Evolutionary conservation across 2,888 invertebrate genomes (phyloP).

Genomic region (Diaphora mendica): DNA sequence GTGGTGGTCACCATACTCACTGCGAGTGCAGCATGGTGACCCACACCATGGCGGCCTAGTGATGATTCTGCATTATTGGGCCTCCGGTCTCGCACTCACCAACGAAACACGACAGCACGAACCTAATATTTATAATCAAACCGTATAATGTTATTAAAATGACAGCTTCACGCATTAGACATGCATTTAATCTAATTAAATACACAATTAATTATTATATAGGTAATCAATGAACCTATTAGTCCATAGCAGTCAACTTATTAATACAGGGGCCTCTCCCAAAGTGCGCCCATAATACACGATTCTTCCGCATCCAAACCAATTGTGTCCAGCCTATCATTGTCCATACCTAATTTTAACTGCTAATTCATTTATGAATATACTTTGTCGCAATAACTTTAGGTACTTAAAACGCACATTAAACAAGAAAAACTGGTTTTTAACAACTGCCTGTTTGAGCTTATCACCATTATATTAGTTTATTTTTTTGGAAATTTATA

Average conservation of each 20-base stretch:
- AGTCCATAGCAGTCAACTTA: not conserved
- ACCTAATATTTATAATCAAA: too few species aligned
- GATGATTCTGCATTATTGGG: too few species aligned
- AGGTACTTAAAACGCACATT: conserved; percentile 3
- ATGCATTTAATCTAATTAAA: not conserved
- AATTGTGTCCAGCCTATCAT: not conserved
- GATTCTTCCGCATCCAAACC: not conserved
- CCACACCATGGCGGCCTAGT: too few species aligned
- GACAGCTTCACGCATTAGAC: not conserved
- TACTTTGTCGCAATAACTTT: conserved; percentile 10
- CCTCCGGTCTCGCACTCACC: too few species aligned
- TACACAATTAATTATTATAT: not conserved
- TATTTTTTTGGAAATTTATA: not conserved
- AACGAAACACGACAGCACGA: too few species aligned
- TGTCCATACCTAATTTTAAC: conserved; percentile 1
- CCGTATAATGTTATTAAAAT: not conserved
- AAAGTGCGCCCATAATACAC: not conserved
- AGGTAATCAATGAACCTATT: not conserved
- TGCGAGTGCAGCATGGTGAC: too few species aligned
- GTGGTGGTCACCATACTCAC: too few species aligned
- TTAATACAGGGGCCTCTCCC: not conserved
- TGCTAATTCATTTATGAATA: conserved; percentile 5
- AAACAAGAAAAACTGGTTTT: conserved; percentile 26
- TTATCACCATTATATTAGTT: conserved; percentile 12
- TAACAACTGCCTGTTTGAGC: conserved; percentile 27